Conservation (phyloP, 1,140 invertebrate genomes). For the Agrypnia vestita region DNA sequence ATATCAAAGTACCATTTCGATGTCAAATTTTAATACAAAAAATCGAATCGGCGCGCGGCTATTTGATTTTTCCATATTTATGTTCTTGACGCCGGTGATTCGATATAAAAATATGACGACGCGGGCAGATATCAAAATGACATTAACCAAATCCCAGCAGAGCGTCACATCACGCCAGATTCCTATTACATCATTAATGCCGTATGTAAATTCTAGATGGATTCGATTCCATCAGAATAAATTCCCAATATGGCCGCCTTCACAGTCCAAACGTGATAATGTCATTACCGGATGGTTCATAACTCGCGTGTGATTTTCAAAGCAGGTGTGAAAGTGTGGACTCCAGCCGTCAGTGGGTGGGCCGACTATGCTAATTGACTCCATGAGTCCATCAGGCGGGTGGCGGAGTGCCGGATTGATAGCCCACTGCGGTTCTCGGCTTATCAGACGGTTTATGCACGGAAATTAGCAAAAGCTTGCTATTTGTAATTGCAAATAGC, state of each 20-base stretch:
- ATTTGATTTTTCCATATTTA: no score
- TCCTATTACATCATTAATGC: constrained; percentile 28
- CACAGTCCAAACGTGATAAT: constrained; percentile 13
- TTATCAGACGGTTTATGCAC: constrained; percentile 8
- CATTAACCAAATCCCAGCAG: constrained; percentile 19
- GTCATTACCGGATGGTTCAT: constrained; percentile 25
- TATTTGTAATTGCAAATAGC: no score
- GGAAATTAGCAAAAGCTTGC: neutral
- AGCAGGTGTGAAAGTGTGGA: constrained; percentile 37
- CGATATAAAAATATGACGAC: neutral
- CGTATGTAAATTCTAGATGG: constrained; percentile 32
- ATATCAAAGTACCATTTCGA: no score
- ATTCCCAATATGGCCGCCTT: constrained; percentile 16
- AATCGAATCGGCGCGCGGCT: no score
- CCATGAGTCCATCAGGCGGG: neutral
- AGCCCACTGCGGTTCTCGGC: constrained; percentile 9
- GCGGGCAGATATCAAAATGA: constrained; percentile 33
- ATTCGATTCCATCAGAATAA: constrained; percentile 33
- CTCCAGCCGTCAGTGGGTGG: neutral
- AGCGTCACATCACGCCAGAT: neutral
- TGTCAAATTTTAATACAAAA: no score
- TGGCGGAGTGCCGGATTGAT: neutral
- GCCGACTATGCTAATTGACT: constrained; percentile 9
- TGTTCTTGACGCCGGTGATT: no score
- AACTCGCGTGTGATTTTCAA: constrained; percentile 25